Evolutionary conservation across 2,888 invertebrate species (phyloP), one percentile per base, ranked within the genome.

Genomic region (Metacarcinus magister): DNA sequence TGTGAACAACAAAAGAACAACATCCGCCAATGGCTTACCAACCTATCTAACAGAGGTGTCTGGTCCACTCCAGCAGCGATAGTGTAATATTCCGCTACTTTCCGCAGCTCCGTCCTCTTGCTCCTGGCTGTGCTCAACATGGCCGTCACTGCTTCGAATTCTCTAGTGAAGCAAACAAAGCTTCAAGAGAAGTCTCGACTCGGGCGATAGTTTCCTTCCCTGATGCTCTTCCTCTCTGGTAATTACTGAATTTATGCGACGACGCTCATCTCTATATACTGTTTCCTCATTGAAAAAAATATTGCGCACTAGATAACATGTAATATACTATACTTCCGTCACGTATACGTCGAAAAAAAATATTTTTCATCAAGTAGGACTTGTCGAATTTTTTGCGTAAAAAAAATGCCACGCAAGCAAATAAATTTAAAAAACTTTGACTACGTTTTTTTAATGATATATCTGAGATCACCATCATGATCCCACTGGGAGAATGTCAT

Each of bases 381-480:
- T 39, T 87, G 39, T 32, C 87, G 32, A 87, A 87, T 87, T 32
- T 39, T 0, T 87, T 16, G 75, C 8, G 87, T 87, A 87, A 87
- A 87, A 67, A 60, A 75, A 87, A 87, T 16, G 39, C 87, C 39
- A 39, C 87, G 87, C 39, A 87, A 87, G 39, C 87, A 87, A 87
- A 87, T 19, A 54, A 54, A 7, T 13, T 13, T 1, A 54, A 54
- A 54, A 54, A 54, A 48, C 10, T 87, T 87, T 87, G 87, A 87
- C 87, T 87, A 87, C 32, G 32, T 39, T 39, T 10, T 32, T 32
- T n/a, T n/a, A n/a, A n/a, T n/a, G n/a, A n/a, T 39, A 39, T 87
- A 87, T 87, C 32, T 87, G 87, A 87, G 87, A 87, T 87, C 87
- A 87, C 87, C 87, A 16, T 87, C 87, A 87, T 87, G 87, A 87